Evolutionary conservation across 1,140 invertebrate species (phyloP), one percentile per base, ranked within the genome.

Genomic region (Drosophila mojavensis): DNA sequence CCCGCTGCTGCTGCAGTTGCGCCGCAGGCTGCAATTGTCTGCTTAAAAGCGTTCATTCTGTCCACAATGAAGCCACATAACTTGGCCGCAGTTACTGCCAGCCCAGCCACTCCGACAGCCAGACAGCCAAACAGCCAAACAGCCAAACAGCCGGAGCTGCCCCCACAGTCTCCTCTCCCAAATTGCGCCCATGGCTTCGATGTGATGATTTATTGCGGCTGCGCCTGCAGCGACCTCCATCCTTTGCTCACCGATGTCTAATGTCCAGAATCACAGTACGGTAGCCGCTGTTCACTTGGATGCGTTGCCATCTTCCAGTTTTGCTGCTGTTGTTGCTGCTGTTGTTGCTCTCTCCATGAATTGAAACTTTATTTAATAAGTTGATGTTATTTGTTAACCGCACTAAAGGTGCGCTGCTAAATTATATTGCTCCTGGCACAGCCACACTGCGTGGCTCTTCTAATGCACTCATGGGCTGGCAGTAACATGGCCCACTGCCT

Each of bases 341-440:
- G 15, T 3, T 15, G 30, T 65, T 58, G 60, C 62, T 65, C 54
- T 36, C 58, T 58, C 65, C 47, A 67, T 78, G 82, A 81, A 86
- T 86, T 86, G 82, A 86, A 86, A 86, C 79, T 86, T 89, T 89
- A 89, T 89, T 89, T 89, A 89, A 89, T 89, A 89, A 89, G 84
- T 89, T 84, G 84, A 89, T 89, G 84, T 89, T 89, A 89, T 89
- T 89, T 89, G 84, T 89, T 89, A 89, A 89, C 84, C 84, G 84
- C 65, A 71, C 73, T 17, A 84, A 89, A 81, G 79, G 82, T 24
- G 63, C 62, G 66, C 60, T 48, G 76, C 65, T 79, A 69, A 86
- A 75, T 82, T 88, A 86, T 88, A 77, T 79, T 65, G 62, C 67
- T 70, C 33, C 67, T 43, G 64, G 28, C 72, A 39, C 11, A 26